phyloP scores from a whole-genome alignment of 2,888 invertebrate genomes.

The Cylloceria caligata region DNA sequence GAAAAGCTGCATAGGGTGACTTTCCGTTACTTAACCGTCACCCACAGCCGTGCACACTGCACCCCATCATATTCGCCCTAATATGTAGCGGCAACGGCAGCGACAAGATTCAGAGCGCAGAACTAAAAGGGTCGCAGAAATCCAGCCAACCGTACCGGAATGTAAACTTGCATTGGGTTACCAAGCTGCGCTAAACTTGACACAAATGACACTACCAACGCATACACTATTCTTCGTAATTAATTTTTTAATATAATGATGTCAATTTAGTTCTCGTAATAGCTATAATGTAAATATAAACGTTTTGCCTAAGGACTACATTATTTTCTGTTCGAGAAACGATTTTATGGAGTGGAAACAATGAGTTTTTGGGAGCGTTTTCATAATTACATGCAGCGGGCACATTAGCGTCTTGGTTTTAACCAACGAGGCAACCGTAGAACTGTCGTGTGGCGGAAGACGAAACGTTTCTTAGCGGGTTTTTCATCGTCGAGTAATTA shows the following conservation, averaged over 20 bases:
- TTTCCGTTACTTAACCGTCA: conserved; percentile 67
- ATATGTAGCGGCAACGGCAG: conserved; percentile 20
- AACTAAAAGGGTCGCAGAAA: conserved; percentile 66
- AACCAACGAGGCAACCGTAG: not conserved
- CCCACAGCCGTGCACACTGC: conserved; percentile 37
- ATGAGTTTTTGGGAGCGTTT: conserved; percentile 39
- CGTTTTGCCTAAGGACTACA: not conserved
- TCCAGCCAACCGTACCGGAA: conserved; percentile 48
- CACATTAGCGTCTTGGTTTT: conserved; percentile 30
- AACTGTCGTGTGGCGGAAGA: not conserved
- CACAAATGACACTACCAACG: conserved; percentile 9
- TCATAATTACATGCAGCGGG: conserved; percentile 41
- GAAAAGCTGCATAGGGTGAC: conserved; percentile 61
- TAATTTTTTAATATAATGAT: conserved; percentile 4
- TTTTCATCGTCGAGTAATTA: conserved; percentile 34
- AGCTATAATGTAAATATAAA: not conserved
- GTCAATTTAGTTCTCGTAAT: not conserved
- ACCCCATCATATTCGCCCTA: conserved; percentile 48
- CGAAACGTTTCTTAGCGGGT: conserved; percentile 27
- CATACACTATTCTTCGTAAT: conserved; percentile 12
- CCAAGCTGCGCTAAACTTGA: conserved; percentile 15
- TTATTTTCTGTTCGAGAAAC: conserved; percentile 25
- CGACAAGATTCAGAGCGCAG: conserved; percentile 57
- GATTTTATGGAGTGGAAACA: conserved; percentile 44
- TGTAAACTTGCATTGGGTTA: not conserved